Conservation (phyloP, 53 echinoderm and acorn worm genomes). For the Antedon mediterranea region DNA sequence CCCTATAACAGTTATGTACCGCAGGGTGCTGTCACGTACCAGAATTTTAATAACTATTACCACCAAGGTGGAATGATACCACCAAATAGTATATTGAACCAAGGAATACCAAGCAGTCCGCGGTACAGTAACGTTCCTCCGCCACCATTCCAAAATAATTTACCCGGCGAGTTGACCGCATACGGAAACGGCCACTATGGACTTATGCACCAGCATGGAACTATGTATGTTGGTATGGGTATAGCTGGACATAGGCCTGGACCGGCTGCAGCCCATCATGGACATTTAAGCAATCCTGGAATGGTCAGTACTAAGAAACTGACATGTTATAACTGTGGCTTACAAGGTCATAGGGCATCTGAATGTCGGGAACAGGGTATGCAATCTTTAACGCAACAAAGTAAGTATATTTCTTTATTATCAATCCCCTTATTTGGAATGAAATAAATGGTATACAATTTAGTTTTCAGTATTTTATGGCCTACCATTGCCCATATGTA, state of each 20-base stretch:
- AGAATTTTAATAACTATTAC: slow-evolving; percentile 64
- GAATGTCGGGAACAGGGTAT: slow-evolving; percentile 64
- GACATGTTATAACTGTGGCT: slow-evolving; percentile 86
- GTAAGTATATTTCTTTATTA: slow-evolving; percentile 31
- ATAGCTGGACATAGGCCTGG: background rate
- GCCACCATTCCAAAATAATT: slow-evolving; percentile 24
- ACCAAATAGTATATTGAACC: slow-evolving; percentile 36
- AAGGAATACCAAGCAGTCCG: slow-evolving; percentile 23
- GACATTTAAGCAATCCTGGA: background rate
- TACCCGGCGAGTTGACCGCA: slow-evolving; percentile 25
- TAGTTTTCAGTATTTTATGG: background rate
- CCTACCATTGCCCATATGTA: too few species aligned
- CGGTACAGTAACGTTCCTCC: slow-evolving; percentile 12
- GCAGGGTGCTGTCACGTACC: slow-evolving; percentile 26
- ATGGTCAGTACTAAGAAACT: slow-evolving; percentile 45
- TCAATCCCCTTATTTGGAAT: too few species aligned
- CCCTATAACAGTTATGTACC: slow-evolving; percentile 36
- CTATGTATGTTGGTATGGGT: background rate
- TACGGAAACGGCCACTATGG: slow-evolving; percentile 8
- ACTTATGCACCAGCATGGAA: background rate
- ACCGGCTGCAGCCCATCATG: background rate
- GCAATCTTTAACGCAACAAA: slow-evolving; percentile 69
- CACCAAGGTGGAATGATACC: slow-evolving; percentile 24
- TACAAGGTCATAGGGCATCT: slow-evolving; percentile 47
- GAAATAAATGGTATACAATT: background rate